A percentile compares a stretch with the other conserved stretches of the same genome.
Evolutionary conservation across 1,140 invertebrate species (phyloP).

Genomic region (Pseudomyrmex cubaensis): DNA sequence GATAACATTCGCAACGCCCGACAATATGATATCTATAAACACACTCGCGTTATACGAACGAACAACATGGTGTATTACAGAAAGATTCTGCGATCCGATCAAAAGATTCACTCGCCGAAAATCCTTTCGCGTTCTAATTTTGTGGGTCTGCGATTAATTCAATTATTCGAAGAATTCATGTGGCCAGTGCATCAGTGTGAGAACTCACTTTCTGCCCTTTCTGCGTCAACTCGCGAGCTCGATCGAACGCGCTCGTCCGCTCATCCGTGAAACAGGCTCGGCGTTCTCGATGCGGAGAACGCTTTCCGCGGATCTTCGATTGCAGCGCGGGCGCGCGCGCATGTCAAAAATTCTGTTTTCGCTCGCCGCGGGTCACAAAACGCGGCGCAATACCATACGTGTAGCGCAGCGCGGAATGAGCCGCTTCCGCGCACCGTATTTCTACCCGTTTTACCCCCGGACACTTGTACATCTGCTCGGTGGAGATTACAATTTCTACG

Average conservation of each 20-base stretch:
- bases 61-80: too few relatives aligned
- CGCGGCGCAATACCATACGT: neutral
- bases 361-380: slow-evolving; percentile 38
- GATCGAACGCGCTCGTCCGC: too few relatives aligned
- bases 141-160: neutral
- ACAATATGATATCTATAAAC: slow-evolving; percentile 7
- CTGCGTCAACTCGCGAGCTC: too few relatives aligned
- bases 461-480: slow-evolving; percentile 20
- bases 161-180: neutral
- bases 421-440: neutral
- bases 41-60: neutral
- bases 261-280: too few relatives aligned
- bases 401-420: neutral
- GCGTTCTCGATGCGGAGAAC: too few relatives aligned
- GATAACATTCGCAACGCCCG: slow-evolving; percentile 20
- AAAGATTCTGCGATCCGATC: neutral
- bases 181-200: too few relatives aligned
- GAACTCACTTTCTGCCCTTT: neutral
- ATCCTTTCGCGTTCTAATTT: neutral
- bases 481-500: slow-evolving; percentile 63
- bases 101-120: neutral
- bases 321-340: neutral
- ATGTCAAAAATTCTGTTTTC: slow-evolving; percentile 56
- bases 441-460: slow-evolving; percentile 30
- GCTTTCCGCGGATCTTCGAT: neutral